Evolutionary conservation across 2,888 invertebrate species (phyloP), one percentile per base, ranked within the genome.

Genomic region (Tortrix viridana): DNA sequence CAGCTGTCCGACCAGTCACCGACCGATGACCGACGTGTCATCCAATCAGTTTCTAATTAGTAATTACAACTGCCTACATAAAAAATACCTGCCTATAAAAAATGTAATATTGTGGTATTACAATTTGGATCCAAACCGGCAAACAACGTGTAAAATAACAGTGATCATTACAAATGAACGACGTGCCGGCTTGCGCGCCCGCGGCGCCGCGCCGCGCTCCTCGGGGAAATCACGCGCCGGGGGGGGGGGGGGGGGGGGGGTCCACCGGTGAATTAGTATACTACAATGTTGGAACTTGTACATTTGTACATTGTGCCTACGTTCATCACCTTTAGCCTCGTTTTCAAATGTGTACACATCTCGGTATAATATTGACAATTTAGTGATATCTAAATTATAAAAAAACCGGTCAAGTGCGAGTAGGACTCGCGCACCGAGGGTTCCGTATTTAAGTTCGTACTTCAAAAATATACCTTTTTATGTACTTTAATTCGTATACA

Each of bases 111-210:
- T n/a, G n/a, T n/a, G n/a, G n/a, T 49, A 19, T 43, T 5, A 44
- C 18, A 49, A 50, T 48, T 55, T 3, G 9, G 18, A 60, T 12
- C 14, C n/a, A 12, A 44, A 43, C 52, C 46, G 52, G 46, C 52
- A 52, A 56, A 56, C 19, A 62, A 38, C 52, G 62, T 47, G 63
- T 53, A 58, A 58, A 63, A 47, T 53, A 63, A 63, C 57, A 41
- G 52, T 58, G 41, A 41, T 54, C 54, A 58, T 63, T 63, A 58
- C 58, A 63, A 63, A 63, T 63, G 38, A 53, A 63, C 58, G 58
- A 63, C 43, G 47, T 32, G 48, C 47, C 20, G 58, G 57, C 53
- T 47, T 57, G 46, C 52, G 41, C 52, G 56, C 56, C 52, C 23
- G 37, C 23, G 49, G 49, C 61, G 55, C 52, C 57, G 52, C 57